Conservation (phyloP, 2,113 vertebrate genomes). For the Egretta garzetta region DNA sequence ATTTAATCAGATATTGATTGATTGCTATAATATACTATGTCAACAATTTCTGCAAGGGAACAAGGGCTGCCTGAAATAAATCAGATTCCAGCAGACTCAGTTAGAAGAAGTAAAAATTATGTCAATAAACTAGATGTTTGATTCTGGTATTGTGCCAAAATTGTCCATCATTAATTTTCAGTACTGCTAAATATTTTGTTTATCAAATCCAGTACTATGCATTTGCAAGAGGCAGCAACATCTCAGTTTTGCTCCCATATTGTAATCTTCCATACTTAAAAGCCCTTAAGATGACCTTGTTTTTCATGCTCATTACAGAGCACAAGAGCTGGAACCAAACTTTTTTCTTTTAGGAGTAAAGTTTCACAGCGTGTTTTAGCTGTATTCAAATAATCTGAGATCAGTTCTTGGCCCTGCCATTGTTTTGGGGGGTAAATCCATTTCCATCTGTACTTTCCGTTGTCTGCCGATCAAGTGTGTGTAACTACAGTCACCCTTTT, state of each 20-base stretch:
- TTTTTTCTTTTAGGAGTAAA: background rate
- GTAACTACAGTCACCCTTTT: background rate
- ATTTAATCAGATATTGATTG: slow-evolving; percentile 61
- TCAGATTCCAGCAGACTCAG: background rate
- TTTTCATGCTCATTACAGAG: background rate
- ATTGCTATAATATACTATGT: slow-evolving; percentile 52
- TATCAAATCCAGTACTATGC: background rate
- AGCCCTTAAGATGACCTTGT: background rate
- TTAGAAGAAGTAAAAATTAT: background rate
- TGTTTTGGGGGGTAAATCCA: background rate
- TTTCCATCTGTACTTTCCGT: background rate
- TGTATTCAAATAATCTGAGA: background rate
- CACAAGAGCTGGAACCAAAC: background rate
- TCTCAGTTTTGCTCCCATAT: background rate
- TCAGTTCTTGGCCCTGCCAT: background rate
- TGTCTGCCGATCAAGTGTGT: background rate
- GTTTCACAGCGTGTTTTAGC: background rate
- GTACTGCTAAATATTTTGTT: background rate
- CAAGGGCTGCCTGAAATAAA: background rate
- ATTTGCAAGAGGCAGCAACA: background rate
- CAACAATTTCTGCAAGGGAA: slow-evolving; percentile 34
- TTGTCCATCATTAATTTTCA: background rate
- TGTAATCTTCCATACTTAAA: background rate
- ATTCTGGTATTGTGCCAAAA: background rate
- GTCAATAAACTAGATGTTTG: background rate